These are phyloP conservation scores for Rhabdomys dilectus DNA, from an alignment of 2,113 vertebrate genomes.

Conservation along the genomic window DNA sequence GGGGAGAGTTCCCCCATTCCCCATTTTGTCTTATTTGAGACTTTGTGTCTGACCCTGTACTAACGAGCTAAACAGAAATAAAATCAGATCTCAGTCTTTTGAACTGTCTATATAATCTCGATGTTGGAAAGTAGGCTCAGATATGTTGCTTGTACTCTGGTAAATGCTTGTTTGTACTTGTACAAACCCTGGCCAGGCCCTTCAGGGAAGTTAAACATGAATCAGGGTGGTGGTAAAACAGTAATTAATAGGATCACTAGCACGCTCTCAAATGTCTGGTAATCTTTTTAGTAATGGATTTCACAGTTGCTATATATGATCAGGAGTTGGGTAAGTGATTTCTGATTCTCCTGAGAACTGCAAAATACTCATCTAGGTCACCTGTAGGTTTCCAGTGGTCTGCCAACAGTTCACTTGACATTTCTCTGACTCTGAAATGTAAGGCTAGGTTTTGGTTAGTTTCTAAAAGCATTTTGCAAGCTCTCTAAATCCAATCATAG, in stretches of 20 bases:
- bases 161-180: not conserved
- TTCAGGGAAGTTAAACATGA: not conserved
- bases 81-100: not conserved
- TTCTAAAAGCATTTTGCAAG: not conserved
- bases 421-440: not conserved
- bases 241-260: not conserved
- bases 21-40: not conserved
- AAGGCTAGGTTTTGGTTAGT: not conserved
- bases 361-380: not conserved
- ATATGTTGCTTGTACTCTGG: not conserved
- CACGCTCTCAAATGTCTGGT: not conserved
- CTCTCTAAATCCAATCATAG: not conserved
- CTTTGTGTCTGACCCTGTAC: not conserved
- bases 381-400: not conserved
- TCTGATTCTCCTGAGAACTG: not conserved
- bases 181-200: not conserved
- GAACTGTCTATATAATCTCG: not conserved
- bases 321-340: not conserved
- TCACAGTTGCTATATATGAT: not conserved
- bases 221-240: not conserved
- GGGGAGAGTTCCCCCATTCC: accelerated
- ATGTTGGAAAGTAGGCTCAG: not conserved
- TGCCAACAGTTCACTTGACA: not conserved
- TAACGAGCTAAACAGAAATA: not conserved
- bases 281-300: not conserved